Base-by-base conservation (phyloP, 1,140 invertebrate species). In the Heliothis subflexa region DNA sequence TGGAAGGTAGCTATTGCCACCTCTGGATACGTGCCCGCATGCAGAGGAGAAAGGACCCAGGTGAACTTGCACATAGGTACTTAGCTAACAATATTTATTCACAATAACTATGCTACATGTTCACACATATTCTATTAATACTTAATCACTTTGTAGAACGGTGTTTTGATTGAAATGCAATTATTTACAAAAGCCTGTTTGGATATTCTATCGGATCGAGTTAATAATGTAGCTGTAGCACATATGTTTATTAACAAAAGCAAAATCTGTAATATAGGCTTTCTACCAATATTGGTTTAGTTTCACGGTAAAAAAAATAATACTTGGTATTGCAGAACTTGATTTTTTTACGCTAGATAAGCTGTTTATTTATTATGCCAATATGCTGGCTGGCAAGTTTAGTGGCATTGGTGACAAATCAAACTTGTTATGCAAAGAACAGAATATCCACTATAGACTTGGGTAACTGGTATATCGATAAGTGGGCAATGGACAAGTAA, bases 1-100 rank as follows among this genome's bases (percentile, higher is more conserved):
- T 96, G 1, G 97, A 97, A 85, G 97, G 97, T 55, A 97, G 97
- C 76, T 96, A 96, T 79, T 98, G 97, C 89, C 96, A 98, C 87
- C 95, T 95, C 59, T 97, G 96, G 96, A 96, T 97, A 40, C 95
- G 97, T 14, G 92, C 91, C 80, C 95, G 92, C 84, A 95, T 96
- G 88, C 94, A 94, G 79, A 92, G 92, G 78, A 95, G 93, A 79
- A 94, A 93, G 89, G 92, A 93, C 78, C 89, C 91, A 94, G 93
- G 93, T 94, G 90, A 93, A 89, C 87, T 87, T 86, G 86, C 86
- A 86, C 86, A 91, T 93, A 92, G 91, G 92, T 93, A 93, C 82
- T 83, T 85, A 81, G 84, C 85, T 90, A 89, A 90, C 87, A 83
- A 83, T 78, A 86, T 87, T 81, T 85, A 80, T 75, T 75, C 47